Conservation (phyloP, 2,113 vertebrate species). For the Syrmaticus mikado region DNA sequence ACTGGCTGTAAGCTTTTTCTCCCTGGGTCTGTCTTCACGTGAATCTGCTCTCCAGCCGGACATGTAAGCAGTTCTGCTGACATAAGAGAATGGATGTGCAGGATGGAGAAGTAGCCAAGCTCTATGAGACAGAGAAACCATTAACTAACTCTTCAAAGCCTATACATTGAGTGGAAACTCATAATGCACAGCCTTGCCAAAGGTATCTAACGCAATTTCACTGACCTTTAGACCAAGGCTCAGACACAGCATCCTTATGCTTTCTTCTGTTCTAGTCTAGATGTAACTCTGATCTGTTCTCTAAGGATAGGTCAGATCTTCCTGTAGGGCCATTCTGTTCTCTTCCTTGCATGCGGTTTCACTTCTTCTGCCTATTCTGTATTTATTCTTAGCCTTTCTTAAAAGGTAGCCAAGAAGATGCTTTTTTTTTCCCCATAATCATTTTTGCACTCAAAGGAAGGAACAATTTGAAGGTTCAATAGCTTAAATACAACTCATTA, state of each 20-base stretch:
- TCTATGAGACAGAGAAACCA: not conserved
- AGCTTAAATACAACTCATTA: not conserved
- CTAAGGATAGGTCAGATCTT: not conserved
- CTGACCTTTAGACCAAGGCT: not conserved
- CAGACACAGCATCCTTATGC: not conserved
- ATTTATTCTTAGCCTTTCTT: not conserved
- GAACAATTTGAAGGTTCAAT: not conserved
- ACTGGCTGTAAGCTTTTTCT: not conserved
- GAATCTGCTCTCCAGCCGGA: not conserved
- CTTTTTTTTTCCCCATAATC: not conserved
- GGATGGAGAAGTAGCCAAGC: not conserved
- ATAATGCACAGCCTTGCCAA: not conserved
- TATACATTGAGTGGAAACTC: not conserved
- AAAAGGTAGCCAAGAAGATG: not conserved
- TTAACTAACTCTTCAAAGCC: not conserved
- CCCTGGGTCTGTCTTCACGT: not conserved
- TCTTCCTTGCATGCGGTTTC: not conserved
- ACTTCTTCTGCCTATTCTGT: not conserved
- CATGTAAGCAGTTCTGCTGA: not conserved
- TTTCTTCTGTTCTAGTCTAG: not conserved
- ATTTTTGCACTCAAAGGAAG: not conserved
- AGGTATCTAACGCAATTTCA: not conserved
- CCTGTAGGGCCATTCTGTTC: not conserved
- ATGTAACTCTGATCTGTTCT: not conserved
- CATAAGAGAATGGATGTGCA: not conserved